These are phyloP conservation scores for Andrena cerasifolii DNA, from an alignment of 1,140 invertebrate species.

Conservation along the genomic window DNA sequence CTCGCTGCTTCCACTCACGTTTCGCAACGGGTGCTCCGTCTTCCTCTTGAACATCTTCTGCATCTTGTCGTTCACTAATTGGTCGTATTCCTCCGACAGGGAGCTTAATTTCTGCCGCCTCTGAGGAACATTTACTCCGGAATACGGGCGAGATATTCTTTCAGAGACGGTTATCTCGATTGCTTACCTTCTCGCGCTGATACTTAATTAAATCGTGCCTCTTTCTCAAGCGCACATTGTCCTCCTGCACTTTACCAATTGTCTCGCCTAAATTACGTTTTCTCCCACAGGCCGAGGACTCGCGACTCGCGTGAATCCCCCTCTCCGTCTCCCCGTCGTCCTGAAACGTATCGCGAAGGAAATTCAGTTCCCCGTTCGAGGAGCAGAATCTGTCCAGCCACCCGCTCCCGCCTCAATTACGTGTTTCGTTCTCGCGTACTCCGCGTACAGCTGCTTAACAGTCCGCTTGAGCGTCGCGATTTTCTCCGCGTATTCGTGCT, in stretches of 20 bases:
- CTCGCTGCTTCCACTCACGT: conserved; percentile 66
- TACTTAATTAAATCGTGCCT: conserved; percentile 89
- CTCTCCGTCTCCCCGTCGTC: conserved; percentile 77
- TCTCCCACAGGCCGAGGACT: conserved; percentile 72
- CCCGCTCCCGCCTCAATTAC: conserved; percentile 64
- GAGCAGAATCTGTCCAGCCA: background rate
- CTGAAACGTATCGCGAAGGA: conserved; percentile 60
- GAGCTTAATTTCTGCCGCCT: conserved; percentile 82
- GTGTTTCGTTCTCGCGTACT: conserved; percentile 84
- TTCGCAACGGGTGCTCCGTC: conserved; percentile 74
- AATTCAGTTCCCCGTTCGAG: background rate
- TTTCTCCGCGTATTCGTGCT: conserved; percentile 87
- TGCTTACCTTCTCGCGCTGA: conserved; percentile 83
- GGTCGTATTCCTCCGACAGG: conserved; percentile 84
- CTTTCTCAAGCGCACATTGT: conserved; percentile 89
- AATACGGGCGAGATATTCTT: conserved; percentile 5
- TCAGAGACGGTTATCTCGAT: conserved; percentile 3
- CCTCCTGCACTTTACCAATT: conserved; percentile 86
- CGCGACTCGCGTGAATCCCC: conserved; percentile 68
- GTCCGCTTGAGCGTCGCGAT: conserved; percentile 89
- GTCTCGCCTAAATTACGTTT: conserved; percentile 83
- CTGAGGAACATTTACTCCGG: conserved; percentile 60
- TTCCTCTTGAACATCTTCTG: conserved; percentile 77
- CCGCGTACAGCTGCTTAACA: conserved; percentile 85
- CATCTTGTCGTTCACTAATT: conserved; percentile 80